Base-by-base conservation (phyloP, 2,888 invertebrate species). In the Drosophila ochracea region DNA sequence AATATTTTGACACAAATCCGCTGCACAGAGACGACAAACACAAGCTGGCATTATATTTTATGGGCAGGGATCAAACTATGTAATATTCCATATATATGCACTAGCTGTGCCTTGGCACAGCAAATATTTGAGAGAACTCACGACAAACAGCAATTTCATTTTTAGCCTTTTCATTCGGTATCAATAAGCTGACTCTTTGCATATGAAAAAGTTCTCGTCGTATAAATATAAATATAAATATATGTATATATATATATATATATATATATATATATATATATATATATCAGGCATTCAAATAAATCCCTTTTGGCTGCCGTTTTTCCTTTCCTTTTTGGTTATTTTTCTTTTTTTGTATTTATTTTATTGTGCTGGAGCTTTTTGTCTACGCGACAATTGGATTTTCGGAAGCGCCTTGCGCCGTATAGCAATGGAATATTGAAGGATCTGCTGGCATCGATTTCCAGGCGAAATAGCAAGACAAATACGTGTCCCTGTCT, bases 381-480 rank as follows among this genome's bases (percentile, higher is more conserved):
- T 67, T 80, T 87, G 89, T 82, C 85, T 84, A 75, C 68, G 62
- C 79, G 89, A 84, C 90, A 87, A 90, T 90, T 89, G 89, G 90
- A 90, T 90, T 79, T 75, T 82, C 64, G 68, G 19, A 16, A 65
- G 73, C 69, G 73, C 57, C 70, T 79, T 73, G 71, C 70, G 70
- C 55, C 72, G 9, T 47, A 69, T 71, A 57, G 71, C 67, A 58
- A 67, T 61, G 71, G 68, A 74, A 84, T 84, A 84, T 82, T 84
- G 82, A 83, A 70, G 73, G 87, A 85, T 79, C 77, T 83, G 59
- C 65, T 61, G 65, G 74, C 74, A 69, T 68, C 58, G 66, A 53
- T 66, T 54, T 59, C 68, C 60, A 54, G 39, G 61, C n/a, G 21
- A 28, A 63, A 70, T 54, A 61, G 61, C 58, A 64, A 71, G 83